Conservation (phyloP, 2,113 vertebrate genomes). For the Felis catus region F.catus_Fca126_mat1.0 CM031420.1:47841001-47841500, state of each 20-base stretch:
- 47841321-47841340: slow-evolving; percentile 4
- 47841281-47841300: not conserved
- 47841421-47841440: not conserved
- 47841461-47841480: not conserved
- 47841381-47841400: not conserved
- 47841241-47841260: not conserved
- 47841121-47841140: not conserved
- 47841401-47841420: slow-evolving; percentile 17
- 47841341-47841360: not conserved
- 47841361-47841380: not conserved
- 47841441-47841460: not conserved
- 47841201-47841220: not conserved
- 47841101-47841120: not conserved
- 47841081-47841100: not conserved
- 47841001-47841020: not conserved
- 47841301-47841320: not conserved
- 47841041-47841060: not conserved
- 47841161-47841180: not conserved
- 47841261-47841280: not conserved
- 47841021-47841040: not conserved
- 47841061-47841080: not conserved
- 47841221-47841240: not conserved
- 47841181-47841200: not conserved
- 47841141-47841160: not conserved
- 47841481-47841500: not conserved